Evolutionary conservation across 2,113 vertebrate species (phyloP).

Genomic region (Rousettus leschenaultii): DNA sequence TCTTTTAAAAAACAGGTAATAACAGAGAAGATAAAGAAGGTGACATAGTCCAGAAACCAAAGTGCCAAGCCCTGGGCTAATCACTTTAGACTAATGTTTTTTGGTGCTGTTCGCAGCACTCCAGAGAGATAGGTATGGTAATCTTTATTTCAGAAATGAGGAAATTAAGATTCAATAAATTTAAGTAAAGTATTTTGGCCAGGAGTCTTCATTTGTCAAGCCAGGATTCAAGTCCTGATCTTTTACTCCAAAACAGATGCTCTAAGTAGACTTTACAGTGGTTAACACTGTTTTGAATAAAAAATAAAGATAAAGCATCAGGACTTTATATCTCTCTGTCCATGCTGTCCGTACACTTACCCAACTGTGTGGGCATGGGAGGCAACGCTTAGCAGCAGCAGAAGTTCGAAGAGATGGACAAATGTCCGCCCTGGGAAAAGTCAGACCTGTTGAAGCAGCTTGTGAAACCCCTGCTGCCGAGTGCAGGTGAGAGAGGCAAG

Average conservation of each 20-base stretch:
- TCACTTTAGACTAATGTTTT: neutral
- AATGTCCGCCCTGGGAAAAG: slow-evolving; percentile 83
- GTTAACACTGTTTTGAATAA: neutral
- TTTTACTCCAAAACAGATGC: neutral
- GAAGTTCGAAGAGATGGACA: slow-evolving; percentile 86
- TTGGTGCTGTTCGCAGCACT: neutral
- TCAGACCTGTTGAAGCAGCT: slow-evolving; percentile 86
- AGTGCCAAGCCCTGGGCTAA: neutral
- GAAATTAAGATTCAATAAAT: neutral
- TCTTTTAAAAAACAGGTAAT: neutral
- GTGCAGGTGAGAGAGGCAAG: slow-evolving; percentile 89
- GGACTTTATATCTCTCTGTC: slow-evolving; percentile 90
- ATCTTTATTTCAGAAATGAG: neutral
- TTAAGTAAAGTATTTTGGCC: neutral
- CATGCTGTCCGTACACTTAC: slow-evolving; percentile 85
- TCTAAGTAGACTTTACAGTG: neutral
- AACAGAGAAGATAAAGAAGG: neutral
- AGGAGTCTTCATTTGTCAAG: neutral
- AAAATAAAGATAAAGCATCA: neutral
- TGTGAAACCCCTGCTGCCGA: slow-evolving; percentile 88
- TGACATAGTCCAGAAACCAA: neutral
- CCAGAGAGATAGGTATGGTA: neutral
- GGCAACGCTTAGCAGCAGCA: slow-evolving; percentile 86
- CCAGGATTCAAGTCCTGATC: neutral
- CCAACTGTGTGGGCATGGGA: slow-evolving; percentile 84